Evolutionary conservation across 2,797 vertebrate genomes (phyloP), one percentile per base, ranked within the genome.

Genomic region (Sebastes flavidus): DNA sequence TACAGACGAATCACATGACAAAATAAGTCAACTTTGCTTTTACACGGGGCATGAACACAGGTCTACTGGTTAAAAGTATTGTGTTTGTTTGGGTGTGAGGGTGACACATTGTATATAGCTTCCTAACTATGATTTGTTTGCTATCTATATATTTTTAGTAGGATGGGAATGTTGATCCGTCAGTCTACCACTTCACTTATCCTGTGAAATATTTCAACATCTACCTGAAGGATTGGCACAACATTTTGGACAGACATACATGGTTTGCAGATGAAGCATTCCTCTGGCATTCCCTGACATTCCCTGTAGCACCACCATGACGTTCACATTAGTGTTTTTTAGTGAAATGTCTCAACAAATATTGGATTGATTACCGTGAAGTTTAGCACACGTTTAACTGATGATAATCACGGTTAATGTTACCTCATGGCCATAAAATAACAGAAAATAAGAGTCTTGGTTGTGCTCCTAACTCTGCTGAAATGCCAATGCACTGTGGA

Each of bases 351-450:
- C 14, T 34, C 14, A 8, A 25, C 13, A 63, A 29, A 52, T 66
- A 59, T n/a, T 65, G n/a, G 3, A 49, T 24, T 12, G 25, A 58
- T 68, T 49, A 24, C 22, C 2, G 16, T 60, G 27, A 61, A 52
- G 60, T n/a, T 14, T 32, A 34, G 32, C 2, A 1, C 60, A 38
- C 5, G 5, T 29, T 60, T 38, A n/a, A 55, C 11, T 13, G 12
- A 25, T 11, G 9, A 61, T 77, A 30, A 79, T 69, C 59, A 75
- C 14, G 32, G 16, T 65, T 36, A n/a, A 71, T 69, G 58, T 63
- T 30, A 59, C 22, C 60, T 20, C 42, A 36, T 24, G 14, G 72
- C 18, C 46, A 54, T 65, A 55, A 63, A 56, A 72, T 60, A 63
- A 63, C 58, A 70, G 59, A 72, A 56, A 82, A 65, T 2, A 65